Conservation (phyloP, 2,888 invertebrate species). For the Acleris sparsana region DNA sequence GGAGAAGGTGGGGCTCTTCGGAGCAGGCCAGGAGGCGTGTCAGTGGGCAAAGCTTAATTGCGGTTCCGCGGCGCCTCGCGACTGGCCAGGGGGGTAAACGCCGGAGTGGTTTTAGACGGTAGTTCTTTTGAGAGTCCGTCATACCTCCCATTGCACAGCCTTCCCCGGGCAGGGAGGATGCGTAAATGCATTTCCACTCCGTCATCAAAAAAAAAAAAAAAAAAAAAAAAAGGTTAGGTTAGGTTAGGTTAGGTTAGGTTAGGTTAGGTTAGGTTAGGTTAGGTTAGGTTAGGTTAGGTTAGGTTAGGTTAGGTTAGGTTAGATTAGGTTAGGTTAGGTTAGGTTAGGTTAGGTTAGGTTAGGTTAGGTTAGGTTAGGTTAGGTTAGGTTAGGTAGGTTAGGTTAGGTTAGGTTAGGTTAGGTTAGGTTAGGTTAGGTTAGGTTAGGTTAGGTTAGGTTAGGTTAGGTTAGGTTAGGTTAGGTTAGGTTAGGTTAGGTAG, state of each 20-base stretch:
- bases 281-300: conserved; percentile 10
- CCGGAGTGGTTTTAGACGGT: too few relatives aligned
- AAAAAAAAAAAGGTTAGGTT: conserved; percentile 2
- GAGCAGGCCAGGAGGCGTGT: too few relatives aligned
- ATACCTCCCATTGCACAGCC: too few relatives aligned
- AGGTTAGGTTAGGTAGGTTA: too few relatives aligned
- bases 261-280: conserved; percentile 4
- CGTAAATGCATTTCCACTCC: too few relatives aligned
- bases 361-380: conserved; percentile 32
- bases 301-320: conserved; percentile 14
- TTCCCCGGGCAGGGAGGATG: too few relatives aligned
- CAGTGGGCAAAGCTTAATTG: too few relatives aligned
- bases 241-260: conserved; percentile 9
- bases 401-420: conserved; percentile 32
- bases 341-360: conserved; percentile 30
- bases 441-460: conserved; percentile 21
- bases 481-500: conserved; percentile 24
- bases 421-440: conserved; percentile 13
- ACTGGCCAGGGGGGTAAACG: too few relatives aligned
- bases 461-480: conserved; percentile 21
- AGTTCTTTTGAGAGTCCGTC: too few relatives aligned
- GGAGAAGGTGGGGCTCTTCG: too few relatives aligned
- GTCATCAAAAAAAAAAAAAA: too few relatives aligned
- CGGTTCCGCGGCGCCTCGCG: too few relatives aligned
- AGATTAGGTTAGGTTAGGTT: conserved; percentile 17